These are phyloP conservation scores for Meandrusa payeni DNA, from an alignment of 2,888 invertebrate genomes.

Conservation along the genomic window DNA sequence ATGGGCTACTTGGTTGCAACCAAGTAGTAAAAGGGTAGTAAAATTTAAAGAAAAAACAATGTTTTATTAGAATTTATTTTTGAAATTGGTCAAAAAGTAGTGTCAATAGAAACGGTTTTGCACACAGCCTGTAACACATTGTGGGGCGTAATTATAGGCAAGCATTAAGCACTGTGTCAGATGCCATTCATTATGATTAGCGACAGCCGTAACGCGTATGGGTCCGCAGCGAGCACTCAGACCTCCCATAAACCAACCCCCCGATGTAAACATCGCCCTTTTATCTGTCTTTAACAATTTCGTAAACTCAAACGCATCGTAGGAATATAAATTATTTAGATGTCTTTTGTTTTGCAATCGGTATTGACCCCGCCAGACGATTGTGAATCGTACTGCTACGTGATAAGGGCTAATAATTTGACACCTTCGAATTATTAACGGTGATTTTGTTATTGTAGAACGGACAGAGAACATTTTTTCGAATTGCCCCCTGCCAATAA, in stretches of 20 bases:
- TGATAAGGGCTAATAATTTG: constrained; percentile 27
- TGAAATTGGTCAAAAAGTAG: too few species aligned
- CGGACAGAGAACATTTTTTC: constrained; percentile 70
- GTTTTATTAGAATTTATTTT: too few species aligned
- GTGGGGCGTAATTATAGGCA: background rate
- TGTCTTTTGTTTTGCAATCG: constrained; percentile 35
- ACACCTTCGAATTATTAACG: constrained; percentile 10
- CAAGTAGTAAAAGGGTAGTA: too few species aligned
- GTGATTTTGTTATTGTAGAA: constrained; percentile 26
- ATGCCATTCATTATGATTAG: constrained; percentile 62
- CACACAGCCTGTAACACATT: too few species aligned
- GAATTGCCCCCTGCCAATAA: constrained; percentile 78
- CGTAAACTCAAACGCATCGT: constrained; percentile 75
- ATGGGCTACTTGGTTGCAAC: too few species aligned
- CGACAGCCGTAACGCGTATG: constrained; percentile 60
- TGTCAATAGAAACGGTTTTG: too few species aligned
- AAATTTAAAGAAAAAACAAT: too few species aligned
- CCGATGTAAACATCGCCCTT: constrained; percentile 74
- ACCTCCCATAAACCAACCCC: constrained; percentile 70
- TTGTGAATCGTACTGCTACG: constrained; percentile 32
- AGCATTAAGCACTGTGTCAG: constrained; percentile 8
- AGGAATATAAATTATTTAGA: constrained; percentile 72
- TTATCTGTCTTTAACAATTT: constrained; percentile 80
- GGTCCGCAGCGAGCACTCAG: constrained; percentile 55
- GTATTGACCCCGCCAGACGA: constrained; percentile 25